phyloP scores from a whole-genome alignment of 2,888 invertebrate species.

The Homarus gammarus region DNA sequence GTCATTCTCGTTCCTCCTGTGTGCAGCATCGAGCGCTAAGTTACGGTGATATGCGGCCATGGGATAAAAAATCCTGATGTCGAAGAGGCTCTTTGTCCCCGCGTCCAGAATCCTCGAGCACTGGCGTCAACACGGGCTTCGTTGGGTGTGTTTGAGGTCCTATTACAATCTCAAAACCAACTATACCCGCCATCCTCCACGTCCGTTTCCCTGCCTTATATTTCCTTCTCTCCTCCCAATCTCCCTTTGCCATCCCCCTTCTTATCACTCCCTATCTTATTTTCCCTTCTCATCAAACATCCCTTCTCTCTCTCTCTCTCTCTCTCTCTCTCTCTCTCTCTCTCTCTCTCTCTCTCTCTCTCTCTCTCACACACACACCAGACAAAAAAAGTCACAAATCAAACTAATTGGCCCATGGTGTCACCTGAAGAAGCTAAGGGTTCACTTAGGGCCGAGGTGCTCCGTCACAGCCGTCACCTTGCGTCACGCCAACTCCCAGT shows the following conservation, averaged over 20 bases:
- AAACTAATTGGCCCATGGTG: conserved; percentile 12
- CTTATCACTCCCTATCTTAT: background rate
- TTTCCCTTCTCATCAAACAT: background rate
- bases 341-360: background rate
- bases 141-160: no score
- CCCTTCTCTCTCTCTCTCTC: background rate
- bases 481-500: background rate
- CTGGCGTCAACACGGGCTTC: no score
- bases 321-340: background rate
- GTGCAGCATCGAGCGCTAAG: no score
- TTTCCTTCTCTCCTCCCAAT: background rate
- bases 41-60: no score
- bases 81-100: no score
- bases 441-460: background rate
- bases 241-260: background rate
- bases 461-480: background rate
- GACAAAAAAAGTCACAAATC: conserved; percentile 19
- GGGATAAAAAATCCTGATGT: no score
- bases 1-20: no score
- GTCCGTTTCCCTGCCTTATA: no score
- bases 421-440: background rate
- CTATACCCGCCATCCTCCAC: no score
- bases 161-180: no score
- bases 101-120: no score
- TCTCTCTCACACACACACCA: conserved; percentile 15